Conservation (phyloP, 1,140 invertebrate genomes). For the Polypedilum pembai region DNA sequence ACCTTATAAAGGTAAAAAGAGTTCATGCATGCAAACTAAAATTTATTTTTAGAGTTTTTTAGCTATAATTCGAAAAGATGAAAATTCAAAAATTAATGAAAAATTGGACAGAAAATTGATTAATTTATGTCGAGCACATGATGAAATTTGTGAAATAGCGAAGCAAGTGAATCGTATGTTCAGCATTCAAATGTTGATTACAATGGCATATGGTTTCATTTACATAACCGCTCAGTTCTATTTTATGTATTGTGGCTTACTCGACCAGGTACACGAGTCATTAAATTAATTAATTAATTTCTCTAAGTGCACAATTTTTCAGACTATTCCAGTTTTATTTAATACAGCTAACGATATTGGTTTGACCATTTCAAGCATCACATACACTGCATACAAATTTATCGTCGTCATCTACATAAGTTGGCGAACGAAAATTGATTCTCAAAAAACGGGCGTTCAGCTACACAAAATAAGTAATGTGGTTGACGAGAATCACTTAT, state of each 20-base stretch:
- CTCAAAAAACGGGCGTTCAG: constrained; percentile 41
- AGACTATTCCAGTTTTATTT: constrained; percentile 39
- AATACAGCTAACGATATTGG: constrained; percentile 40
- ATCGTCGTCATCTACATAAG: constrained; percentile 42
- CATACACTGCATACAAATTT: constrained; percentile 42
- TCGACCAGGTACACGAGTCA: constrained; percentile 33
- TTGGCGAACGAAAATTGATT: constrained; percentile 42
- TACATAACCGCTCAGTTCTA: constrained; percentile 43
- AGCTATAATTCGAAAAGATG: background rate
- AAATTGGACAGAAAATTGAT: constrained; percentile 43
- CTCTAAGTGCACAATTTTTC: background rate
- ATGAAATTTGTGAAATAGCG: constrained; percentile 43
- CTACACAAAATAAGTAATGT: constrained; percentile 42
- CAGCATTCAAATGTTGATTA: constrained; percentile 41
- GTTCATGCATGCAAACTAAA: background rate
- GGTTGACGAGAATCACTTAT: constrained; percentile 41
- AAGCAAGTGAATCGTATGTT: constrained; percentile 41
- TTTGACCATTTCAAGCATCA: constrained; percentile 37
- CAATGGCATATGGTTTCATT: constrained; percentile 43
- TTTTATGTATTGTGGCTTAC: constrained; percentile 41
- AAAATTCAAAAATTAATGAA: constrained; percentile 32
- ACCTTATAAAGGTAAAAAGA: constrained; percentile 24
- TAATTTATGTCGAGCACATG: constrained; percentile 42
- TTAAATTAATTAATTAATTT: constrained; percentile 29
- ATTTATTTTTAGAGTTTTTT: constrained; percentile 25